These are phyloP conservation scores for Poeciliopsis occidentalis DNA, from an alignment of 2,113 vertebrate species.

Conservation along the genomic window DNA sequence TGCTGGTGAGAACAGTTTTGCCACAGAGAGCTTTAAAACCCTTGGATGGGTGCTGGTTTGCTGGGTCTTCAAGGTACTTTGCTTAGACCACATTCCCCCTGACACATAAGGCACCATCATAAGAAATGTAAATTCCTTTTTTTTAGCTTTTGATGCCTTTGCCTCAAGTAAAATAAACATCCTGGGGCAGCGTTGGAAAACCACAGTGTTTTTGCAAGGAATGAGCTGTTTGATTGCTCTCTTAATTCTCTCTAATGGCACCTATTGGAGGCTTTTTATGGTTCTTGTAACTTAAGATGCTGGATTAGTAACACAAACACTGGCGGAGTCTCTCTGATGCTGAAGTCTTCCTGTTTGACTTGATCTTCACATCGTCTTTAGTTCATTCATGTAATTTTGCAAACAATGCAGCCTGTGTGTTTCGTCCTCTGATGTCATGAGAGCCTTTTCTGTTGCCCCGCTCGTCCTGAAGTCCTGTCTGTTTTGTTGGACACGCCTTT, in stretches of 20 bases:
- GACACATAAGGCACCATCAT: not conserved
- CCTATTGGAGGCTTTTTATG: conserved; percentile 7
- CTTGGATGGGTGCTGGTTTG: not conserved
- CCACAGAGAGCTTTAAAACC: not conserved
- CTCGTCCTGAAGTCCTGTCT: conserved; percentile 42
- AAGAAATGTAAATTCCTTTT: not conserved
- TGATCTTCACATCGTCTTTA: conserved; percentile 31
- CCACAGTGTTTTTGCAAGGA: not conserved
- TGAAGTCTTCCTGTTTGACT: conserved; percentile 23
- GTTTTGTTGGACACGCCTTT: conserved; percentile 52
- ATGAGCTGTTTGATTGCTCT: not conserved
- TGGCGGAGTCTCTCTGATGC: not conserved
- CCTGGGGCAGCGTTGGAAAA: not conserved
- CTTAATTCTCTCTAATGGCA: not conserved
- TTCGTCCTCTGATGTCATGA: conserved; percentile 43
- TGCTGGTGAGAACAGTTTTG: too few relatives aligned
- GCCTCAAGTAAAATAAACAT: not conserved
- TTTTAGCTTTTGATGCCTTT: not conserved
- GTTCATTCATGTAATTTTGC: conserved; percentile 34
- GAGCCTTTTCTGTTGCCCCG: conserved; percentile 35
- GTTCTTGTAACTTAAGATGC: not conserved
- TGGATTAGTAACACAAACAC: conserved; percentile 23
- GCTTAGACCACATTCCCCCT: not conserved
- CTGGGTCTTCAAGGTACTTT: not conserved
- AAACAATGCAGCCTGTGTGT: conserved; percentile 54